phyloP scores from a whole-genome alignment of 2,888 invertebrate species.

The Alloplasta piceator region DNA sequence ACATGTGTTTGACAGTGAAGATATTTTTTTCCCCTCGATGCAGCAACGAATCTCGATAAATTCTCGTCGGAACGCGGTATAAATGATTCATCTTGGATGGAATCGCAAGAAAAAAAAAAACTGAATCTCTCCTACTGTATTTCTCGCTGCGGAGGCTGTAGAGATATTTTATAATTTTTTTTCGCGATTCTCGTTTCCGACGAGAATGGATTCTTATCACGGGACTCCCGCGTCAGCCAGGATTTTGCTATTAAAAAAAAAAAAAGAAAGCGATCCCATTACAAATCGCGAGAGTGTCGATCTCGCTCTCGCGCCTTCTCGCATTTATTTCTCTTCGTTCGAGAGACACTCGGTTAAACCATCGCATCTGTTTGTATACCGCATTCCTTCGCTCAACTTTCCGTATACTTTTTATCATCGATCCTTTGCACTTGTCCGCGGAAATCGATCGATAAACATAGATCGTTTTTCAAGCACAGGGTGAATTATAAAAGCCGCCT shows the following conservation, averaged over 20 bases:
- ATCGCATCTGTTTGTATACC: constrained; percentile 23
- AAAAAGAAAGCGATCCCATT: constrained; percentile 45
- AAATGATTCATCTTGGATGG: constrained; percentile 49
- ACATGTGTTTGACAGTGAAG: not conserved
- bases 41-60: constrained; percentile 27
- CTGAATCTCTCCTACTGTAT: constrained; percentile 22
- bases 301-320: constrained; percentile 14
- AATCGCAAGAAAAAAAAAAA: constrained; percentile 35
- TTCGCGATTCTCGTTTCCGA: constrained; percentile 8
- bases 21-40: not conserved
- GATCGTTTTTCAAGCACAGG: constrained; percentile 5
- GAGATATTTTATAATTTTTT: constrained; percentile 15
- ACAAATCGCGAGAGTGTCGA: constrained; percentile 30
- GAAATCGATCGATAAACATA: constrained; percentile 7
- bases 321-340: constrained; percentile 8
- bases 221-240: constrained; percentile 4
- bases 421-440: constrained; percentile 19
- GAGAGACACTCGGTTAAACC: constrained; percentile 19
- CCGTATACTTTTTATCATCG: constrained; percentile 35
- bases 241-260: too few relatives aligned
- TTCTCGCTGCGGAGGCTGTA: constrained; percentile 16
- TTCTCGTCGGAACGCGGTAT: constrained; percentile 30
- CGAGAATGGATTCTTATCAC: constrained; percentile 39
- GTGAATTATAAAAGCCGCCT: not conserved
- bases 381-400: constrained; percentile 46